phyloP scores from a whole-genome alignment of 2,888 invertebrate species.

The Hemithea aestivaria region DNA sequence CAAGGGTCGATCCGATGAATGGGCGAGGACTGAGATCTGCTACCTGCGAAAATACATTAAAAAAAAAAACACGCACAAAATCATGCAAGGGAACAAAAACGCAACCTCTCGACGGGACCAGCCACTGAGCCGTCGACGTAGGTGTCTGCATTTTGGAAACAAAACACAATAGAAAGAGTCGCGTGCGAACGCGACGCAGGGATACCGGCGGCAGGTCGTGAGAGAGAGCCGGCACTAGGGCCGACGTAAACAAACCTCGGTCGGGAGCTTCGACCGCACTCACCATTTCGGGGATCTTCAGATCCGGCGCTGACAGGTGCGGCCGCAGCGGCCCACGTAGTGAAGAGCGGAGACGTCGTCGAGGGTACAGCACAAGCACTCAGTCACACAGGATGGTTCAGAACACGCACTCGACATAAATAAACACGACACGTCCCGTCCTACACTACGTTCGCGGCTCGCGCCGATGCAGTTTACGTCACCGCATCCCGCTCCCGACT shows the following conservation, averaged over 20 bases:
- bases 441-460: conserved; percentile 76
- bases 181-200: conserved; percentile 68
- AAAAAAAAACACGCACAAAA: conserved; percentile 61
- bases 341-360: conserved; percentile 70
- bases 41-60: conserved; percentile 72
- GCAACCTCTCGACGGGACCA: conserved; percentile 61
- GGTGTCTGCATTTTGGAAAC: conserved; percentile 77
- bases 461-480: conserved; percentile 78
- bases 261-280: conserved; percentile 77
- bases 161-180: conserved; percentile 77
- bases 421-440: conserved; percentile 70
- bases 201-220: conserved; percentile 74
- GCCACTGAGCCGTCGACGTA: conserved; percentile 62
- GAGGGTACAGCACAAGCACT: conserved; percentile 55
- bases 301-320: conserved; percentile 44
- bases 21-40: conserved; percentile 43
- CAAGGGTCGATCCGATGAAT: conserved; percentile 40
- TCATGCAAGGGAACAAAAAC: conserved; percentile 68
- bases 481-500: conserved; percentile 80
- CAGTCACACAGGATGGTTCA: conserved; percentile 58
- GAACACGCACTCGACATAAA: conserved; percentile 56
- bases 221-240: conserved; percentile 67
- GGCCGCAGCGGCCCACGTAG: conserved; percentile 65
- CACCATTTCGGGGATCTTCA: conserved; percentile 74
- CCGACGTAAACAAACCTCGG: conserved; percentile 76